Evolutionary conservation across 2,888 invertebrate species (phyloP), one percentile per base, ranked within the genome.

Genomic region (Monopis laevigella): DNA sequence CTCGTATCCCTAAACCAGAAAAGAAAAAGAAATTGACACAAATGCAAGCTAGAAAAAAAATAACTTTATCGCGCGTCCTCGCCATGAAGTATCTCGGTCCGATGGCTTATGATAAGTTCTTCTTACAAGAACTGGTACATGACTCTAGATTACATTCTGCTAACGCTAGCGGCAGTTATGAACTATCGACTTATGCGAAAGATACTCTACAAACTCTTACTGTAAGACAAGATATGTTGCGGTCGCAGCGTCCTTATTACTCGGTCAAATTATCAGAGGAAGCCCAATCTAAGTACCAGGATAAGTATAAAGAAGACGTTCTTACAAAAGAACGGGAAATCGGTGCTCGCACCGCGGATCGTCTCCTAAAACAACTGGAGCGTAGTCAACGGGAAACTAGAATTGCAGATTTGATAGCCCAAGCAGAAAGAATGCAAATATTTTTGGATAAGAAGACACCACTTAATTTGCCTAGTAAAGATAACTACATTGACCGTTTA

Each of bases 91-190:
- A 80, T 54, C 56, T 78, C 5, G 80, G 77, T 1, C 75, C 75
- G 1, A 78, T 78, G 78, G 78, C 80, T 4, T 73, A 75, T 26
- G 80, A 78, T 48, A 80, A 78, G 46, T 78, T 78, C 53, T 78
- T 77, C 48, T 59, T 78, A 13, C 62, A 67, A 46, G 61, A 65
- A 32, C 59, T 78, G 1, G 55, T 51, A 11, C 58, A 66, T 18
- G 75, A 78, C 44, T 56, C 53, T 26, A 58, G 75, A n/a, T 48
- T 78, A 11, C 52, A 58, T 41, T 74, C 77, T 24, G 78, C 80
- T 1, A 80, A 80, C 51, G 48, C 63, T 2, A 51, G 47, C 32
- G 78, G 80, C 13, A 72, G 69, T 48, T 26, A 47, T 34, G 52
- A 66, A 48, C 51, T 78, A 28, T 56, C 53, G 47, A 48, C 43